These are phyloP conservation scores for Syrista parreyssii DNA, from an alignment of 2,888 invertebrate species.

Conservation along the genomic window DNA sequence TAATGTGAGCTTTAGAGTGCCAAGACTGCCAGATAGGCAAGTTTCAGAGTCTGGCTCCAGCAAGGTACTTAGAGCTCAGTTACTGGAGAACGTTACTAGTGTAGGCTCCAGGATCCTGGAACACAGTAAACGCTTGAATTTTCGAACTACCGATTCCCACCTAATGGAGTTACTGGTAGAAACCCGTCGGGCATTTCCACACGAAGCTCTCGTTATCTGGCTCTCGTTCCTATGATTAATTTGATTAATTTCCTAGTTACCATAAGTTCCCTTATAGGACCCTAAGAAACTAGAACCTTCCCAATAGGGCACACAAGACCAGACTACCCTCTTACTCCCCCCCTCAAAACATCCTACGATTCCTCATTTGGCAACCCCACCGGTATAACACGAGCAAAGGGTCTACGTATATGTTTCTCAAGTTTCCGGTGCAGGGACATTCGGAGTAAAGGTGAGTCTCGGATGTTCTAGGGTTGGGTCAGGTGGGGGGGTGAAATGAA, in stretches of 20 bases:
- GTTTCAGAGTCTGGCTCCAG: slow-evolving; percentile 4
- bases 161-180: not conserved
- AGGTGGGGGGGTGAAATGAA: not conserved
- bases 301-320: not conserved
- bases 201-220: not conserved
- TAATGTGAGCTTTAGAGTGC: slow-evolving; percentile 22
- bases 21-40: slow-evolving; percentile 9
- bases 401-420: not conserved
- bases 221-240: not conserved
- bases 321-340: not conserved
- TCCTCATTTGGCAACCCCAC: not conserved
- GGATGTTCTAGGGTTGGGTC: not conserved
- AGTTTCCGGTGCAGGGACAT: not conserved
- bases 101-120: not conserved
- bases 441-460: not conserved
- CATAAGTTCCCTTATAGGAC: not conserved
- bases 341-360: not conserved
- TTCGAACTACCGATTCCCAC: not conserved
- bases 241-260: not conserved
- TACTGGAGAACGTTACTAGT: too few relatives aligned
- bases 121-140: not conserved
- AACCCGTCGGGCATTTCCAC: not conserved
- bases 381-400: not conserved
- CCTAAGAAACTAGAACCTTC: not conserved
- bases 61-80: slow-evolving; percentile 4